Conservation (phyloP, 1,140 invertebrate species). For the Listronotus bonariensis region DNA sequence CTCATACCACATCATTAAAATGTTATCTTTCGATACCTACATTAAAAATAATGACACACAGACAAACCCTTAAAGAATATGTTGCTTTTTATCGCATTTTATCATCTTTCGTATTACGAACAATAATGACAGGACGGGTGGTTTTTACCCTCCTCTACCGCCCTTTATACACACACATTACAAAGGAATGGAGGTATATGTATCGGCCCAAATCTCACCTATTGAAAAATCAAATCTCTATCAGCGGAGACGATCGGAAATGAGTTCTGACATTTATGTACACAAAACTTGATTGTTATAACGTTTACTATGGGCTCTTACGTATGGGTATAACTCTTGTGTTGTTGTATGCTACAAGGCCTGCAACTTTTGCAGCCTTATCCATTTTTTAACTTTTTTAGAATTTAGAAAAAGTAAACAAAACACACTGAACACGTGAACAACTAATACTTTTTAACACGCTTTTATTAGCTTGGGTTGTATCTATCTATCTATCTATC, state of each 20-base stretch:
- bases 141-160: background rate
- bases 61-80: background rate
- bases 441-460: too few species aligned
- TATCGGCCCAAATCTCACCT: conserved; percentile 41
- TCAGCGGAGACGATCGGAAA: conserved; percentile 43
- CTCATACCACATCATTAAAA: conserved; percentile 12
- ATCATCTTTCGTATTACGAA: conserved; percentile 17
- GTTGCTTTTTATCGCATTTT: conserved; percentile 19
- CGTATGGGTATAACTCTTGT: background rate
- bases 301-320: conserved; percentile 19
- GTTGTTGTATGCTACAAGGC: too few species aligned
- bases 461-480: too few species aligned
- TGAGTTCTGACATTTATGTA: conserved; percentile 44
- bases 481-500: too few species aligned
- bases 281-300: conserved; percentile 32
- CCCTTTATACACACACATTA: conserved; percentile 19
- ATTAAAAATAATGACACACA: conserved; percentile 23
- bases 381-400: too few species aligned
- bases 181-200: conserved; percentile 16
- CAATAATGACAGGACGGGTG: conserved; percentile 30
- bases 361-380: too few species aligned
- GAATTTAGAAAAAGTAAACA: too few species aligned
- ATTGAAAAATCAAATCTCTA: conserved; percentile 48
- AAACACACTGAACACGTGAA: too few species aligned
- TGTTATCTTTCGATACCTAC: conserved; percentile 7